Evolutionary conservation across 1,140 invertebrate genomes (phyloP).

Genomic region (Panagrolaimus sp.): DNA sequence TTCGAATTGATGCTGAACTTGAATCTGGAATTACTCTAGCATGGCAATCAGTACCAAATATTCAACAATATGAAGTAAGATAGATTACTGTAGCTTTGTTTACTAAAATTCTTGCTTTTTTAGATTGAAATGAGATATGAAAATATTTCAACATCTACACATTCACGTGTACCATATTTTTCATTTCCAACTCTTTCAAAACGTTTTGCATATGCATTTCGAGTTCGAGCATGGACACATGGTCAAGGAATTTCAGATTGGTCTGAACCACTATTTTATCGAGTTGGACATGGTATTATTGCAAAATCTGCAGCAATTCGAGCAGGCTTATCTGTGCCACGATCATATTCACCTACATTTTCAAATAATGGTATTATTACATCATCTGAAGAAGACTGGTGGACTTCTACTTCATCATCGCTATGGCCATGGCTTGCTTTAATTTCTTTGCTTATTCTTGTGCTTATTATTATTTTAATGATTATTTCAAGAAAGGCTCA

Average conservation of each 20-base stretch:
- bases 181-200: background rate
- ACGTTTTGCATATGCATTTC: conserved; percentile 4
- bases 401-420: background rate
- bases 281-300: conserved; percentile 1
- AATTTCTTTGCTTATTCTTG: conserved; percentile 7
- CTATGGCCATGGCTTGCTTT: conserved; percentile 7
- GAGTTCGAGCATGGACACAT: conserved; percentile 5
- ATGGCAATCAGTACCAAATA: conserved; percentile 15
- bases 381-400: background rate
- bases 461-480: conserved; percentile 28
- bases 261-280: conserved; percentile 4
- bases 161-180: conserved; percentile 1
- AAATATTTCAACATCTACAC: conserved; percentile 4
- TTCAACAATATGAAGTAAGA: conserved; percentile 8
- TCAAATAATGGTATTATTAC: background rate
- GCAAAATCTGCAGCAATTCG: background rate
- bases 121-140: conserved; percentile 9
- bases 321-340: background rate
- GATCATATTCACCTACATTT: background rate
- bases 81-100: background rate
- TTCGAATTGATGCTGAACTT: conserved; percentile 17
- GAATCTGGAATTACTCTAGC: conserved; percentile 19
- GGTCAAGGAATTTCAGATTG: background rate
- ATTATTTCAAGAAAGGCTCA: conserved; percentile 17
- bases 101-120: background rate